Percentiles rank a stretch among this genome's conserved stretches.
Evolutionary conservation across 64 coral and sea anemone species (phyloP).

Genomic region (Actinia equina): DNA sequence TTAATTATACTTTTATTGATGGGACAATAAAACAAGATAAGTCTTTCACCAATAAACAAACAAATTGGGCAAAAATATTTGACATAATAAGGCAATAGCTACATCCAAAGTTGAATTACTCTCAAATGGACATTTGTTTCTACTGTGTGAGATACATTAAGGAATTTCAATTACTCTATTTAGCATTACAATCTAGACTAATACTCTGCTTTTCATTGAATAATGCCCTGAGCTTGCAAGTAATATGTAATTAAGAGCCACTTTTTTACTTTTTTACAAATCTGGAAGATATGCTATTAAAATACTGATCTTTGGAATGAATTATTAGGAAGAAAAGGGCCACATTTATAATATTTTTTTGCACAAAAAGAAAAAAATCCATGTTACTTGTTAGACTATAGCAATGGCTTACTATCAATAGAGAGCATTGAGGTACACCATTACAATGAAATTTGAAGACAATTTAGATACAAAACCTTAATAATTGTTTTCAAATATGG

Average conservation of each 20-base stretch:
- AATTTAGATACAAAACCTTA: constrained; percentile 12
- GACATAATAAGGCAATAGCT: constrained; percentile 1
- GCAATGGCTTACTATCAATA: constrained; percentile 3
- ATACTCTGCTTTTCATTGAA: background rate
- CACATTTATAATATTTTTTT: background rate
- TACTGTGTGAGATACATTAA: background rate
- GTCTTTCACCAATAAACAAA: constrained; percentile 22
- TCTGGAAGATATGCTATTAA: constrained; percentile 28
- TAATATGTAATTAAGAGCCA: constrained; percentile 2
- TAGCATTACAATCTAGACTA: background rate
- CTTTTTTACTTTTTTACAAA: constrained; percentile 24
- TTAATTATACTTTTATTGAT: constrained; percentile 17
- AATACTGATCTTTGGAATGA: constrained; percentile 26
- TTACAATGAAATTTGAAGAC: constrained; percentile 12
- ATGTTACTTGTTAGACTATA: constrained; percentile 10
- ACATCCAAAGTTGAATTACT: constrained; percentile 1
- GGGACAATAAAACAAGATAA: constrained; percentile 6
- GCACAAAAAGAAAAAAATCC: background rate
- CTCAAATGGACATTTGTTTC: background rate
- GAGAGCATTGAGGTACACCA: background rate
- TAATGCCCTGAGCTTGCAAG: constrained; percentile 10
- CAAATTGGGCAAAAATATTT: constrained; percentile 6
- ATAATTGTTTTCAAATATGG: constrained; percentile 17
- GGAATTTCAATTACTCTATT: background rate
- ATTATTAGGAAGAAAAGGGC: constrained; percentile 8